These are phyloP conservation scores for Sebastes minor DNA, from an alignment of 2,797 vertebrate genomes.

Conservation along the genomic window DNA sequence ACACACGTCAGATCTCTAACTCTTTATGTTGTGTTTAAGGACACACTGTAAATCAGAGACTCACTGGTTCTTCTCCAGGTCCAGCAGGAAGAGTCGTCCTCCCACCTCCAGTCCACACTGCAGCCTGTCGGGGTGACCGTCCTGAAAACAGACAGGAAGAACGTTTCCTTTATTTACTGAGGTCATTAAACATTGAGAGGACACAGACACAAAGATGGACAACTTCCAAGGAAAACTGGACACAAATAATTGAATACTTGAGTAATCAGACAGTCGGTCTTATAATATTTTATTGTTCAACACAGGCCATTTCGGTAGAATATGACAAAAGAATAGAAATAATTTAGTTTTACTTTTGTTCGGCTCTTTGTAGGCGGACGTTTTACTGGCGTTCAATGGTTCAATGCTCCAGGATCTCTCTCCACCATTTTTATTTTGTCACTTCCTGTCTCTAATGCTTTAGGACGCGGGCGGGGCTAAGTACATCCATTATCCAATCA, in stretches of 20 bases:
- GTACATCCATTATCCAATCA: conserved; percentile 46
- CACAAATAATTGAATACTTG: no score
- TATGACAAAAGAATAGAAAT: no score
- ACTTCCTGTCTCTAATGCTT: background rate
- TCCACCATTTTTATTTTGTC: background rate
- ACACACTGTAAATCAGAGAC: conserved; percentile 31
- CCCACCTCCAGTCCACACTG: conserved; percentile 82
- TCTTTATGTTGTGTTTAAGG: background rate
- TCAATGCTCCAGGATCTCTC: background rate
- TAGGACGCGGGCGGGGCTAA: conserved; percentile 13
- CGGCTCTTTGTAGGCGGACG: no score
- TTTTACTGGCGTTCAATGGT: no score
- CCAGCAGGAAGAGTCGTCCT: conserved; percentile 78
- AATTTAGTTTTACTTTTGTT: no score
- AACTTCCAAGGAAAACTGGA: no score
- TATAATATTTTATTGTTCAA: no score
- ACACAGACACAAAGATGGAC: background rate
- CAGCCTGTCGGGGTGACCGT: conserved; percentile 78
- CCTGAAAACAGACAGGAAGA: conserved; percentile 57
- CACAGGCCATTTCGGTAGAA: no score
- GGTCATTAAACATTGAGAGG: background rate
- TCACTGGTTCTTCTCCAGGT: conserved; percentile 91
- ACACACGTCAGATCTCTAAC: background rate
- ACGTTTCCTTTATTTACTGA: background rate
- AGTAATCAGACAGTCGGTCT: no score